Evolutionary conservation across 1,140 invertebrate species (phyloP).

Genomic region (Diorhabda elongata): DNA sequence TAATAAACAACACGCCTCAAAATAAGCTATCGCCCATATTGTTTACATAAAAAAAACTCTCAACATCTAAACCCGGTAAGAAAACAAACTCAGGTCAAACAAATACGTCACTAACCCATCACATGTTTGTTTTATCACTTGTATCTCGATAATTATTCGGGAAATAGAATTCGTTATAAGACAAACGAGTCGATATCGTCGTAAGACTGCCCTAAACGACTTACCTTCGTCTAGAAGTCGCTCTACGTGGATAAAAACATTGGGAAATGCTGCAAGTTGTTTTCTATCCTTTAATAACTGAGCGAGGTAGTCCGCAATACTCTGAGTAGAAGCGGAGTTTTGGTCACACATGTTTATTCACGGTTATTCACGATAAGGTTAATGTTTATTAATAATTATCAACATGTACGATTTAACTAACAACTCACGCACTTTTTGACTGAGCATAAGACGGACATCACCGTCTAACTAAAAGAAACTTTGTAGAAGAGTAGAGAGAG

Average conservation of each 20-base stretch:
- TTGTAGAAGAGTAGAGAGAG: not conserved
- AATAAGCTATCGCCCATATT: not conserved
- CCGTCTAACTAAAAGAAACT: not conserved
- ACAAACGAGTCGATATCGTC: not conserved
- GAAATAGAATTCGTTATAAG: not conserved
- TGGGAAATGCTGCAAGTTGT: slow-evolving; percentile 98
- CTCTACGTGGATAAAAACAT: slow-evolving; percentile 99
- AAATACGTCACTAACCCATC: slow-evolving; percentile 16
- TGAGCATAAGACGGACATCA: slow-evolving; percentile 8
- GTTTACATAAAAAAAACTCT: not conserved
- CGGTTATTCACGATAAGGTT: slow-evolving; percentile 9
- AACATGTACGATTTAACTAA: slow-evolving; percentile 18
- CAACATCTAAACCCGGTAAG: not conserved
- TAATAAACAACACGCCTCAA: too few species aligned
- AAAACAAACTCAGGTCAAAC: slow-evolving; percentile 13
- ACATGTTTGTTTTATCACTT: slow-evolving; percentile 18
- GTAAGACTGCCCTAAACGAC: slow-evolving; percentile 34
- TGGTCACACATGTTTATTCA: slow-evolving; percentile 54
- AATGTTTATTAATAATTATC: slow-evolving; percentile 17
- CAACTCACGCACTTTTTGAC: slow-evolving; percentile 16
- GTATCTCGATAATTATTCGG: slow-evolving; percentile 5
- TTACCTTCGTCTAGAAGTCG: slow-evolving; percentile 98
- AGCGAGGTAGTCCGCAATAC: slow-evolving; percentile 98
- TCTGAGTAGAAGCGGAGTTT: slow-evolving; percentile 78
- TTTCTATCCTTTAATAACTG: slow-evolving; percentile 99